These are phyloP conservation scores for Grus americana DNA, from an alignment of 2,113 vertebrate genomes.

Conservation along the genomic window DNA sequence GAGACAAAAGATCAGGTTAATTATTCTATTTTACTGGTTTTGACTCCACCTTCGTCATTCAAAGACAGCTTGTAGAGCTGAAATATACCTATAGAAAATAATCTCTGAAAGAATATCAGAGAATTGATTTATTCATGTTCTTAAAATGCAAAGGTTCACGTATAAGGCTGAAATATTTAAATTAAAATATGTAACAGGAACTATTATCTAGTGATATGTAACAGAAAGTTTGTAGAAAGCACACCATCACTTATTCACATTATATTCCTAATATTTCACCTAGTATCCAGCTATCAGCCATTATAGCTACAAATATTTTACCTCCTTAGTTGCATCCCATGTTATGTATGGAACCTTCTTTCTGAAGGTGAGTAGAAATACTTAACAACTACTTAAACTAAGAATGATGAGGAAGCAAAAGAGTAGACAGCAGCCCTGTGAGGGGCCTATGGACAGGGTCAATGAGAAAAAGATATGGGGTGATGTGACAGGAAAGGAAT, in stretches of 20 bases:
- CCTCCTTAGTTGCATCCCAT: neutral
- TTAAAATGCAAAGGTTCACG: neutral
- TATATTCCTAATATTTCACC: neutral
- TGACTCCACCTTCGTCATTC: neutral
- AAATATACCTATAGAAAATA: neutral
- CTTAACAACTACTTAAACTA: neutral
- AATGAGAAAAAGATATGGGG: neutral
- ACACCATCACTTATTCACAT: neutral
- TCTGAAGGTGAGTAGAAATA: neutral
- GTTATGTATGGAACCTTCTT: neutral
- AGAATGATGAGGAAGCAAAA: neutral
- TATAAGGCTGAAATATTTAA: neutral
- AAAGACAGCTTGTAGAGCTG: neutral
- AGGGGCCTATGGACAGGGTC: neutral
- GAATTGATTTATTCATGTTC: neutral
- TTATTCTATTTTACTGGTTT: neutral
- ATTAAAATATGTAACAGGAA: neutral
- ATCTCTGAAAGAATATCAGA: neutral
- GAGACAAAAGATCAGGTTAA: neutral
- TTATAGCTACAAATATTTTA: neutral
- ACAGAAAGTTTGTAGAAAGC: neutral
- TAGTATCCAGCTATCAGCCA: neutral
- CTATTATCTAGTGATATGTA: neutral
- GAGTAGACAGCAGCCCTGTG: fast-evolving
- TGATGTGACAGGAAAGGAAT: neutral